These are phyloP conservation scores for Orthonychiurus folsomi DNA, from an alignment of 2,888 invertebrate species.

Conservation along the genomic window DNA sequence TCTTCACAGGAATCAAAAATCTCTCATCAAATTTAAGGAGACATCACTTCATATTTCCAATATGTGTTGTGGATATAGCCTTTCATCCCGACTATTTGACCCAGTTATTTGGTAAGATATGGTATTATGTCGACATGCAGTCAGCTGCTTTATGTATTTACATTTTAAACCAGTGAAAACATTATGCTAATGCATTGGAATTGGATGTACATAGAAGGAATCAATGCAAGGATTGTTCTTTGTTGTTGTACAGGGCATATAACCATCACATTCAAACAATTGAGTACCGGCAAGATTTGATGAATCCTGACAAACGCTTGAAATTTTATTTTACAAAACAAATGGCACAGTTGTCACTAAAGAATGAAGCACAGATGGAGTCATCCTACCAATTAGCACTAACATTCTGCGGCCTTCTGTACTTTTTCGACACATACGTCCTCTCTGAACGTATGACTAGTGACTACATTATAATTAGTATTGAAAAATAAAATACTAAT, in stretches of 20 bases:
- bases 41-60: background rate
- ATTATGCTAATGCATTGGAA: no score
- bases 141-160: no score
- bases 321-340: slow-evolving; percentile 6
- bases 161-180: no score
- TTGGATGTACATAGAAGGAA: no score
- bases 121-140: no score
- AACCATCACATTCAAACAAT: background rate
- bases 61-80: background rate
- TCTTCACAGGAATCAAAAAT: slow-evolving; percentile 1
- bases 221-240: no score
- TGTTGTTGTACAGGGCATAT: background rate
- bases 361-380: background rate
- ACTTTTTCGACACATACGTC: background rate
- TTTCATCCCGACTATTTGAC: background rate
- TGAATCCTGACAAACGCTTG: background rate
- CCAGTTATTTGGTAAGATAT: slow-evolving; percentile 3
- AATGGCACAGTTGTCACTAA: slow-evolving; percentile 3
- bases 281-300: background rate
- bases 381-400: background rate
- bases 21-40: background rate
- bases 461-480: no score
- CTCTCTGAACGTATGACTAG: no score
- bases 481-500: no score
- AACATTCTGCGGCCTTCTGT: background rate